These are phyloP conservation scores for Eurytoma adleriae DNA, from an alignment of 2,888 invertebrate genomes.

Conservation along the genomic window DNA sequence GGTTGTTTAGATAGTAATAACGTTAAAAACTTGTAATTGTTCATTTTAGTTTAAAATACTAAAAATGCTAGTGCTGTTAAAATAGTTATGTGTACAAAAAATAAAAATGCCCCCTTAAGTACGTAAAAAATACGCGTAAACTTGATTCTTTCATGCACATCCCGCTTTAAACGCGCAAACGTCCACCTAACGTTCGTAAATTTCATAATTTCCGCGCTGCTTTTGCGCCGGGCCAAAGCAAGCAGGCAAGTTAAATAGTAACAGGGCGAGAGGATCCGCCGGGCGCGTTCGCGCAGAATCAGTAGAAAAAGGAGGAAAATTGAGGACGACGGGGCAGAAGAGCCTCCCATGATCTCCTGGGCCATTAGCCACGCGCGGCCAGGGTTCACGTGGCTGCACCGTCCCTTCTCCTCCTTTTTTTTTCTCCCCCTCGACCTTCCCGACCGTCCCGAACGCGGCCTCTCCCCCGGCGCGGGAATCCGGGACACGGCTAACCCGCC, in stretches of 20 bases:
- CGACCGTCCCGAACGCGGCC: no score
- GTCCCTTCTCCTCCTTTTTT: not conserved
- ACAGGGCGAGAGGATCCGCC: not conserved
- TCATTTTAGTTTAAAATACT: no score
- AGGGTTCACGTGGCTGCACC: slow-evolving; percentile 56
- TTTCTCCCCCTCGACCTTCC: slow-evolving; percentile 1
- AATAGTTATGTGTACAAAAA: no score
- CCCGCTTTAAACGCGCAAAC: no score
- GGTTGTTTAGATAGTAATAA: no score
- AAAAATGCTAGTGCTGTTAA: no score
- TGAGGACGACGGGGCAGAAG: slow-evolving; percentile 43
- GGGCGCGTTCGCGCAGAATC: slow-evolving; percentile 12
- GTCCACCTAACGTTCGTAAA: slow-evolving; percentile 4
- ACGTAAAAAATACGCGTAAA: no score
- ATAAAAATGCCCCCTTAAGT: no score
- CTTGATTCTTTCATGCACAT: no score
- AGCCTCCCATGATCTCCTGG: slow-evolving; percentile 56
- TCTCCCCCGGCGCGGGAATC: no score
- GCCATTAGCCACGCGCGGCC: slow-evolving; percentile 57
- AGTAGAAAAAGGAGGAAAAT: slow-evolving; percentile 43
- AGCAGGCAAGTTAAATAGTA: slow-evolving; percentile 17
- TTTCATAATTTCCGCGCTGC: slow-evolving; percentile 9
- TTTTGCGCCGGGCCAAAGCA: slow-evolving; percentile 1
- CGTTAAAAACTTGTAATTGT: no score
- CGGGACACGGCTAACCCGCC: no score